Conservation (phyloP, 2,113 vertebrate species). For the Zapornia atra region DNA sequence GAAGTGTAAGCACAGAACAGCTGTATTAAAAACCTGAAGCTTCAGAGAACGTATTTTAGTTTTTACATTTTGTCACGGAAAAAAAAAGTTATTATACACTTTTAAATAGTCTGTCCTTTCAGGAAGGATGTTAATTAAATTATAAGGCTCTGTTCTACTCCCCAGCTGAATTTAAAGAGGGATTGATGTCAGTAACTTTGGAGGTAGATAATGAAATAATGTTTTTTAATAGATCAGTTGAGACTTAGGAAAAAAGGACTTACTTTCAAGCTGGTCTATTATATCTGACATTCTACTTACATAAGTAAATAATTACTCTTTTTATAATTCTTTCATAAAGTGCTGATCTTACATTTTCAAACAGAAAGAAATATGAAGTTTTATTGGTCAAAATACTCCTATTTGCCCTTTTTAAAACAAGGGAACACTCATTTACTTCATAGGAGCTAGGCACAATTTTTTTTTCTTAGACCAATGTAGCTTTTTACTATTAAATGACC, state of each 20-base stretch:
- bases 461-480: background rate
- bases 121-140: background rate
- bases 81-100: background rate
- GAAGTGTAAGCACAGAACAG: background rate
- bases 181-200: background rate
- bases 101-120: background rate
- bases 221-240: background rate
- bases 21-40: background rate
- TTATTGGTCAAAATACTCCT: background rate
- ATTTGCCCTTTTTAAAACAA: background rate
- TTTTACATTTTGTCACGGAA: background rate
- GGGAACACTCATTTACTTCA: background rate
- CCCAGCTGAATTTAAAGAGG: background rate
- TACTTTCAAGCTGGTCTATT: background rate
- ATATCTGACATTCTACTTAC: background rate
- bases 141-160: background rate
- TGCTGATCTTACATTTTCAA: background rate
- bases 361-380: background rate
- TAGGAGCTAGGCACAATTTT: background rate
- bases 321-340: background rate
- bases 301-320: background rate
- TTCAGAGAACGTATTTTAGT: background rate
- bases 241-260: background rate
- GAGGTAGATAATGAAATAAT: background rate
- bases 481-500: background rate